Percentiles rank a stretch among this genome's conserved stretches.
These are phyloP conservation scores for Xiphorhynchus erythropygius DNA, from an alignment of 2,797 vertebrate species.

Conservation along the genomic window DNA sequence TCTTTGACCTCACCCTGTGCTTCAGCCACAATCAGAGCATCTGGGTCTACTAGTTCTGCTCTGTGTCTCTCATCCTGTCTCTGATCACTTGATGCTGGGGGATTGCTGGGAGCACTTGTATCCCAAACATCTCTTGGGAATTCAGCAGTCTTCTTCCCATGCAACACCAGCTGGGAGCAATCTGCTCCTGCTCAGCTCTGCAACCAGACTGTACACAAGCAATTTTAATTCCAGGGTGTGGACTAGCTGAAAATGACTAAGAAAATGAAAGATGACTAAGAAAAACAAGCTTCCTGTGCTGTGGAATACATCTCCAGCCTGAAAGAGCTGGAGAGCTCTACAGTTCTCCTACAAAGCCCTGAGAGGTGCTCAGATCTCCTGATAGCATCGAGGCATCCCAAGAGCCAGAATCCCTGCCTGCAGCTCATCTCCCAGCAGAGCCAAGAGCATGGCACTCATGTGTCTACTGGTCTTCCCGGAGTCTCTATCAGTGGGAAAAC, in stretches of 20 bases:
- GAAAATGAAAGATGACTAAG: slow-evolving; percentile 43
- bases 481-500: background rate
- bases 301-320: background rate
- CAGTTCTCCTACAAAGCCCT: background rate
- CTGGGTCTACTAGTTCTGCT: background rate
- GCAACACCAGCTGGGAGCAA: background rate
- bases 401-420: background rate
- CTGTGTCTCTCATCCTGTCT: background rate
- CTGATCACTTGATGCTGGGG: background rate
- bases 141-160: background rate
- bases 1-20: background rate
- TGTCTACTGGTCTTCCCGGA: background rate
- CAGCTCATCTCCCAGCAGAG: background rate
- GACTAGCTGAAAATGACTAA: slow-evolving; percentile 23
- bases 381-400: background rate
- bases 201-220: background rate
- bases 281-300: slow-evolving; percentile 6
- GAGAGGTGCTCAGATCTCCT: background rate
- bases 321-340: background rate
- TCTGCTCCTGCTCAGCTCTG: background rate
- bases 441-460: background rate
- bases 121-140: background rate
- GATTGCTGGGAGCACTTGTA: background rate
- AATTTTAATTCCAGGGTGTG: background rate
- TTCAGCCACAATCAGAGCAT: background rate